These are phyloP conservation scores for Pycnonotus jocosus DNA, from an alignment of 2,113 vertebrate species.

Conservation along the genomic window DNA sequence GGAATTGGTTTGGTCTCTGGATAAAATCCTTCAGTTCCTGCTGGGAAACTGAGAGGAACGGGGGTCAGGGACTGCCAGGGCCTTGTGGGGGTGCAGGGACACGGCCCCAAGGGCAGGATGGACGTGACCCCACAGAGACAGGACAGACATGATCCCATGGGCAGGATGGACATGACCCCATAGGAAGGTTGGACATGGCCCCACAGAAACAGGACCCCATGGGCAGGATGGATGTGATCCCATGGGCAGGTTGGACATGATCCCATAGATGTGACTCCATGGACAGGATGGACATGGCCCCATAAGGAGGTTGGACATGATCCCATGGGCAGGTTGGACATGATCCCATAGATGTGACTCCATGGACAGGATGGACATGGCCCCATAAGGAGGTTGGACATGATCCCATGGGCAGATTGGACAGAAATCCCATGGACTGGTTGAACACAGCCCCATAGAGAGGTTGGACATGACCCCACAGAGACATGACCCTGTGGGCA, in stretches of 20 bases:
- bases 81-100: background rate
- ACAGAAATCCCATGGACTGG: no score
- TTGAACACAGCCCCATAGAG: no score
- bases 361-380: no score
- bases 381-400: no score
- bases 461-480: no score
- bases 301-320: background rate
- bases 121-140: background rate
- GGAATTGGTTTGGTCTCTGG: background rate
- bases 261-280: no score
- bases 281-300: no score
- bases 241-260: background rate
- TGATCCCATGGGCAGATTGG: no score
- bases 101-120: rapidly evolving
- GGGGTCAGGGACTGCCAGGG: rapidly evolving
- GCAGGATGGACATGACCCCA: rapidly evolving
- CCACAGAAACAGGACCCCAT: no score
- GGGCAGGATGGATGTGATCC: rapidly evolving
- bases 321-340: background rate
- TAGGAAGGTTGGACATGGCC: background rate
- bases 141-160: rapidly evolving
- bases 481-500: no score
- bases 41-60: rapidly evolving
- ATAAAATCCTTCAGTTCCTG: background rate
- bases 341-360: no score